Conservation (phyloP, 1,140 invertebrate species). For the Conus betulinus region DNA sequence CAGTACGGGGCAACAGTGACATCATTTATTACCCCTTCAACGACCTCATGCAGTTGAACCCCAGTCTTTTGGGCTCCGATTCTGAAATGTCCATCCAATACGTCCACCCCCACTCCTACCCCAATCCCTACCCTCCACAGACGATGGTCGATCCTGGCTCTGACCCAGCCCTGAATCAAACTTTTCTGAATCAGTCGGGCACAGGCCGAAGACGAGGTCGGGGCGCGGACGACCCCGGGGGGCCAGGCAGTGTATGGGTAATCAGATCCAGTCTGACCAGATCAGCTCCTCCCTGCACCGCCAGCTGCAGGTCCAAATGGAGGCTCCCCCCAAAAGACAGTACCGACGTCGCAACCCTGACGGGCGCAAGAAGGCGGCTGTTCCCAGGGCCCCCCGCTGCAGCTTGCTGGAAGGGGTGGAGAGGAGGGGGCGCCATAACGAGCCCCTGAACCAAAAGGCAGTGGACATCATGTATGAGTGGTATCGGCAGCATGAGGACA, state of each 20-base stretch:
- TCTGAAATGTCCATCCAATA: slow-evolving; percentile 18
- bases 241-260: neutral
- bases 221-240: neutral
- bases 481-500: slow-evolving; percentile 64
- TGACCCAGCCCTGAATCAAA: too few relatives aligned
- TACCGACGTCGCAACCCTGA: slow-evolving; percentile 10
- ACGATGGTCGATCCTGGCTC: neutral
- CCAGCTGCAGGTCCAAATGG: slow-evolving; percentile 3
- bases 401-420: neutral
- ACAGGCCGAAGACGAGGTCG: neutral
- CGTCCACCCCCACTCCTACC: neutral
- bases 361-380: neutral
- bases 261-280: slow-evolving; percentile 47
- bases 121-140: slow-evolving; percentile 2
- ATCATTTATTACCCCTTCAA: slow-evolving; percentile 32
- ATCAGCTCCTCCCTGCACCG: slow-evolving; percentile 37
- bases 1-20: neutral
- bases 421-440: slow-evolving; percentile 58
- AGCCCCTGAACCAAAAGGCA: slow-evolving; percentile 65
- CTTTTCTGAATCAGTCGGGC: neutral
- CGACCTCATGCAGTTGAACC: slow-evolving; percentile 36
- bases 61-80: slow-evolving; percentile 18
- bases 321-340: neutral
- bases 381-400: neutral
- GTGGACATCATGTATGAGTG: slow-evolving; percentile 66